These are phyloP conservation scores for Eptatretus burgeri DNA, from an alignment of 2,113 vertebrate species.

Conservation along the genomic window DNA sequence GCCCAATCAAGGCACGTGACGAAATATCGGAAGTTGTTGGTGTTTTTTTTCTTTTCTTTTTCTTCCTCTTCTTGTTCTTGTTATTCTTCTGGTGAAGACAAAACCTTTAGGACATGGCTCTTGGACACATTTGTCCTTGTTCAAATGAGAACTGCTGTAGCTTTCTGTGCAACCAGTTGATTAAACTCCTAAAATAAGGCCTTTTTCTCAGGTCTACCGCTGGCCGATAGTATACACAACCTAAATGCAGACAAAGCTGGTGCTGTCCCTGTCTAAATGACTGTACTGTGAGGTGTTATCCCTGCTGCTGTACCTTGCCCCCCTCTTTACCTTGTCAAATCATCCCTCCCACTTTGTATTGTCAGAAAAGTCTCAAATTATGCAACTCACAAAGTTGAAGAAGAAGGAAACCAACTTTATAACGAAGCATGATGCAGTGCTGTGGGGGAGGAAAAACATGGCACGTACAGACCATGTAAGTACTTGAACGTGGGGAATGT, in stretches of 20 bases:
- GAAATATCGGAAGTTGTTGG: too few relatives aligned
- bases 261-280: not conserved
- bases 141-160: too few relatives aligned
- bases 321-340: not conserved
- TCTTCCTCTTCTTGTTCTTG: too few relatives aligned
- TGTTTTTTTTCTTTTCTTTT: too few relatives aligned
- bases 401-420: constrained; percentile 94
- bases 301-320: constrained; percentile 1
- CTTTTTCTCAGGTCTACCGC: too few relatives aligned
- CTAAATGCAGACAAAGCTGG: not conserved
- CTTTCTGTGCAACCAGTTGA: too few relatives aligned
- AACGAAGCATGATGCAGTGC: constrained; percentile 70
- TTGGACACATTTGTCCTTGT: too few relatives aligned
- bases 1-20: too few relatives aligned
- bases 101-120: too few relatives aligned
- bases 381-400: constrained; percentile 45
- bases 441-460: constrained; percentile 78
- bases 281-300: not conserved
- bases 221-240: too few relatives aligned
- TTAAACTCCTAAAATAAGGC: too few relatives aligned
- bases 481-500: not conserved
- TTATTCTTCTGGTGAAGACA: too few relatives aligned
- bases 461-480: constrained; percentile 90
- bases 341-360: constrained; percentile 3
- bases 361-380: constrained; percentile 50